Evolutionary conservation across 2,888 invertebrate species (phyloP), one percentile per base, ranked within the genome.

Genomic region (Trichopria drosophilae): DNA sequence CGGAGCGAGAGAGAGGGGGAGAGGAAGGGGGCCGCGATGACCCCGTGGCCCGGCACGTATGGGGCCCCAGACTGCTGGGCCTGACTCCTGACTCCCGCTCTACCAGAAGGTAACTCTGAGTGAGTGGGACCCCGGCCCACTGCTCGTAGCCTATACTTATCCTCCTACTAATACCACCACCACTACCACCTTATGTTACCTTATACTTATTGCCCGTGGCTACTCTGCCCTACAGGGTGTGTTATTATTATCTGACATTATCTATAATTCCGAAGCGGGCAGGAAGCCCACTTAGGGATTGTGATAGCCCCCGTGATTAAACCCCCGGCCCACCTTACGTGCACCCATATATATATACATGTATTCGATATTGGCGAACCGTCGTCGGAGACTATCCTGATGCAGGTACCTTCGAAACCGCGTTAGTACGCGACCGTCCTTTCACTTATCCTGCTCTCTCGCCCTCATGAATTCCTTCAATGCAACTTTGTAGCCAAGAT

Each of bases 201-300:
- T 67, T 73, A 72, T 71, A 72, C 71, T 72, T 72, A 71, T 68
- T 69, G 69, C 67, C 69, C 64, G 63, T 65, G 68, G 65, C 68
- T 61, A 62, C 55, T 63, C 66, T 67, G 68, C 63, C 68, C 67
- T 65, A 64, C 68, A 64, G 69, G 66, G 65, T 31, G 68, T 69
- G 71, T 73, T 73, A 74, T 74, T 74, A 74, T 75, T 75, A 74
- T 74, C 74, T 71, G 73, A 71, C 73, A 75, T 75, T 75, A 75
- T 75, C 74, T 73, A 71, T 74, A 75, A 75, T 75, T 74, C 73
- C 65, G 72, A 71, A 69, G 68, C 71, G 69, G 68, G 65, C 74
- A 75, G 74, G 74, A 74, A 74, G 73, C 74, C 73, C 73, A 74
- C 74, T 75, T 74, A 73, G 70, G 71, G 64, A 73, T 71, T 71